Evolutionary conservation across 2,113 vertebrate species (phyloP).

Genomic region (Acanthisitta chloris): DNA sequence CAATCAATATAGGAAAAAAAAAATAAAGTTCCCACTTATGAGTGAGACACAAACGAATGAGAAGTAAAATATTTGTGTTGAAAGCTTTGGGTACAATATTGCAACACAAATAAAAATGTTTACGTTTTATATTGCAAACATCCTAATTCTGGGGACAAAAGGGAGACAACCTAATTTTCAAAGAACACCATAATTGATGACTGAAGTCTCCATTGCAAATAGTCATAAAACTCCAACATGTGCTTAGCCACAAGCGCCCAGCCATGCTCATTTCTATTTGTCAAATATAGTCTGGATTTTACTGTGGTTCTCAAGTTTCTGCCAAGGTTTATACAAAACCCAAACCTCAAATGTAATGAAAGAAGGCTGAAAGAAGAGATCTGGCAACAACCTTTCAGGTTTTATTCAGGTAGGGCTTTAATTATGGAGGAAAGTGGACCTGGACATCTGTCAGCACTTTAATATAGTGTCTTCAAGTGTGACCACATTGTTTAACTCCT

Average conservation of each 20-base stretch:
- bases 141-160: neutral
- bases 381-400: slow-evolving; percentile 72
- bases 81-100: neutral
- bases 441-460: slow-evolving; percentile 79
- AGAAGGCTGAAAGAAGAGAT: slow-evolving; percentile 83
- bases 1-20: neutral
- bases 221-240: neutral
- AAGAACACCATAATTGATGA: neutral
- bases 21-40: neutral
- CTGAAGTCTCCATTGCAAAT: neutral
- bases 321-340: slow-evolving; percentile 66
- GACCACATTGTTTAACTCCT: slow-evolving; percentile 36
- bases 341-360: slow-evolving; percentile 74
- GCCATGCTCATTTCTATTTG: neutral
- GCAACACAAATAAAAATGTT: neutral
- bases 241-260: neutral
- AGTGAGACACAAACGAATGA: neutral
- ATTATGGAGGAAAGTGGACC: slow-evolving; percentile 55
- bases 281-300: slow-evolving; percentile 1
- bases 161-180: neutral
- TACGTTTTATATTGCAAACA: neutral
- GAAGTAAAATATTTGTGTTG: neutral
- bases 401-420: slow-evolving; percentile 60
- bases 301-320: slow-evolving; percentile 67
- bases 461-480: slow-evolving; percentile 57